Percentiles rank a stretch among this genome's conserved stretches.
These are phyloP conservation scores for Vesta saturnalis DNA, from an alignment of 2,888 invertebrate species.

Conservation along the genomic window DNA sequence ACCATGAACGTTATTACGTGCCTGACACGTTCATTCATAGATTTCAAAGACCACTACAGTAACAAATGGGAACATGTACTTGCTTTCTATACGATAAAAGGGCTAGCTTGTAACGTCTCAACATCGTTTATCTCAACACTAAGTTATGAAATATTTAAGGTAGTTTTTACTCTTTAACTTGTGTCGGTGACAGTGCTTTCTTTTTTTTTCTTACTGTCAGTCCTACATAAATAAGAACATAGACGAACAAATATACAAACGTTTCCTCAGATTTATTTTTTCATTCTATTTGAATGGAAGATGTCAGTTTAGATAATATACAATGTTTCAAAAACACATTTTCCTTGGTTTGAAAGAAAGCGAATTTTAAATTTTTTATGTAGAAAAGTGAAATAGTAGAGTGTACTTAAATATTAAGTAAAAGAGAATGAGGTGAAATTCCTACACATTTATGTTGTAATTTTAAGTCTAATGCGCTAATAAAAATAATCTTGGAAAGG, in stretches of 20 bases:
- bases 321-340: slow-evolving; percentile 33
- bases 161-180: slow-evolving; percentile 42
- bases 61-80: slow-evolving; percentile 39
- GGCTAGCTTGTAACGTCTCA: slow-evolving; percentile 42
- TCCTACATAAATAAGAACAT: slow-evolving; percentile 25
- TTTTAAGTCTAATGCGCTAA: too few species aligned
- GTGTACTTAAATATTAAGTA: too few species aligned
- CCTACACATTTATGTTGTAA: background rate
- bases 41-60: slow-evolving; percentile 28
- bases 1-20: slow-evolving; percentile 4
- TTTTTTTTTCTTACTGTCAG: slow-evolving; percentile 30
- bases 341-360: slow-evolving; percentile 20
- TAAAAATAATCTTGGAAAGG: slow-evolving; percentile 17
- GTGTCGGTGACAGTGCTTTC: slow-evolving; percentile 37
- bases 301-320: slow-evolving; percentile 39
- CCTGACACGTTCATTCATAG: slow-evolving; percentile 19
- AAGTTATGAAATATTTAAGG: slow-evolving; percentile 46
- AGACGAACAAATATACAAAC: slow-evolving; percentile 37
- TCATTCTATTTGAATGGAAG: slow-evolving; percentile 35
- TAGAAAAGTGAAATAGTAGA: slow-evolving; percentile 2
- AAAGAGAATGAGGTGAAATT: too few species aligned
- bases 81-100: slow-evolving; percentile 45
- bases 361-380: slow-evolving; percentile 25
- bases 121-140: slow-evolving; percentile 43
- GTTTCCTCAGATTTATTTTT: slow-evolving; percentile 36